Evolutionary conservation across 2,113 vertebrate genomes (phyloP).

Genomic region (Esox niger): DNA sequence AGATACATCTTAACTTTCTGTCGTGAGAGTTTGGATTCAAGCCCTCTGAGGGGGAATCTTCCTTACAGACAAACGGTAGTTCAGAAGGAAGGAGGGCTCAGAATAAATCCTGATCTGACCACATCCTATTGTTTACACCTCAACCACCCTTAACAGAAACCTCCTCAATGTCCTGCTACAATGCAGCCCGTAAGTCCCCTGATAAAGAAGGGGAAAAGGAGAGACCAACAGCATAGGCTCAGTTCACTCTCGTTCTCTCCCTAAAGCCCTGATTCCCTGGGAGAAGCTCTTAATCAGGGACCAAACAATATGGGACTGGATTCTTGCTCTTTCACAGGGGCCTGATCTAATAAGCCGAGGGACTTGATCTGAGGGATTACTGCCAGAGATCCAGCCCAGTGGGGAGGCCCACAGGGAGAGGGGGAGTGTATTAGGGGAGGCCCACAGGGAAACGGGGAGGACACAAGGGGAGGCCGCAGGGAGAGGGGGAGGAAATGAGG

Average conservation of each 20-base stretch:
- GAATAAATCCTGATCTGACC: slow-evolving; percentile 62
- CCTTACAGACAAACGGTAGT: background rate
- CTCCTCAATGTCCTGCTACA: slow-evolving; percentile 57
- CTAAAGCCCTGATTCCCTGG: slow-evolving; percentile 55
- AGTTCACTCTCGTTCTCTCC: background rate
- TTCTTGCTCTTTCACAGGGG: slow-evolving; percentile 60
- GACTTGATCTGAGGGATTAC: slow-evolving; percentile 67
- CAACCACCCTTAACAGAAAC: slow-evolving; percentile 55
- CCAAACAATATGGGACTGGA: slow-evolving; percentile 70
- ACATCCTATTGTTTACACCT: slow-evolving; percentile 68
- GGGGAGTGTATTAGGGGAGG: slow-evolving; percentile 7
- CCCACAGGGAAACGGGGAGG: too few species aligned
- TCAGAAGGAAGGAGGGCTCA: slow-evolving; percentile 5
- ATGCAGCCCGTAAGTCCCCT: slow-evolving; percentile 51
- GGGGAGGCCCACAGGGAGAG: slow-evolving; percentile 26
- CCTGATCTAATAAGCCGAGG: slow-evolving; percentile 70
- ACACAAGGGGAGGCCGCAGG: slow-evolving; percentile 34
- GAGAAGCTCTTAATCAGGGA: slow-evolving; percentile 76
- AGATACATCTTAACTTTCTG: background rate
- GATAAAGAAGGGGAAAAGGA: slow-evolving; percentile 39
- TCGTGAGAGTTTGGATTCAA: background rate
- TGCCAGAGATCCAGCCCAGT: slow-evolving; percentile 53
- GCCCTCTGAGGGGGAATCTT: background rate
- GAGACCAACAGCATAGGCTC: slow-evolving; percentile 14
- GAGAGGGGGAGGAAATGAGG: too few species aligned